Conservation (phyloP, 2,113 vertebrate species). For the Entomyzon cyanotis region DNA sequence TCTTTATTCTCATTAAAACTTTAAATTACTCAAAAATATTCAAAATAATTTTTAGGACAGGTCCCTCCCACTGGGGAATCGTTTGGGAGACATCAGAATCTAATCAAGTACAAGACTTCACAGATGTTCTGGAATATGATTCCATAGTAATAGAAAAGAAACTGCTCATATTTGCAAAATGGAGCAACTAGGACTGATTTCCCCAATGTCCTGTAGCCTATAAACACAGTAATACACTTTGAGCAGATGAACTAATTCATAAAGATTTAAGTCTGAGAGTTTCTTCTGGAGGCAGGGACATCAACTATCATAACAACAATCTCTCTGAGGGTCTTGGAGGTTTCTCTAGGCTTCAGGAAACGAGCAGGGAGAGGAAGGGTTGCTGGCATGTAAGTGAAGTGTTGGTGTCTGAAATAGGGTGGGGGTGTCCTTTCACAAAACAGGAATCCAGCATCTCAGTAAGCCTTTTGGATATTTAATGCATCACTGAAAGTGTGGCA, state of each 20-base stretch:
- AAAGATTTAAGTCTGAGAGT: background rate
- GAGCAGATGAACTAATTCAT: background rate
- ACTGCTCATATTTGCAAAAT: background rate
- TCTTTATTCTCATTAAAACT: background rate
- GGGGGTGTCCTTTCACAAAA: background rate
- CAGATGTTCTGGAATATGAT: background rate
- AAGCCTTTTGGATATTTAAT: background rate
- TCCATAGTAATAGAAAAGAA: background rate
- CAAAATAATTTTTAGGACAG: background rate
- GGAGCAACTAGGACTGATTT: background rate
- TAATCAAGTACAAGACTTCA: background rate
- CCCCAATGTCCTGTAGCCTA: background rate
- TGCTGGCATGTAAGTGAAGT: background rate
- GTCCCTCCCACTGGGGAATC: fast-evolving
- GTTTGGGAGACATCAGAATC: background rate
- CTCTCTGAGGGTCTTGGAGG: background rate
- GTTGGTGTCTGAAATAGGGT: background rate
- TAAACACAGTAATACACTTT: background rate
- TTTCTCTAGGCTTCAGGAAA: background rate
- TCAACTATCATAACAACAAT: fast-evolving
- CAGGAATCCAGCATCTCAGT: background rate
- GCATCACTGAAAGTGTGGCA: background rate
- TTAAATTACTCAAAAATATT: background rate
- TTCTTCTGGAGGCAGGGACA: background rate
- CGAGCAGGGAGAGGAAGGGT: background rate